Evolutionary conservation across 2,888 invertebrate genomes (phyloP).

Genomic region (Callyntrura sp.): DNA sequence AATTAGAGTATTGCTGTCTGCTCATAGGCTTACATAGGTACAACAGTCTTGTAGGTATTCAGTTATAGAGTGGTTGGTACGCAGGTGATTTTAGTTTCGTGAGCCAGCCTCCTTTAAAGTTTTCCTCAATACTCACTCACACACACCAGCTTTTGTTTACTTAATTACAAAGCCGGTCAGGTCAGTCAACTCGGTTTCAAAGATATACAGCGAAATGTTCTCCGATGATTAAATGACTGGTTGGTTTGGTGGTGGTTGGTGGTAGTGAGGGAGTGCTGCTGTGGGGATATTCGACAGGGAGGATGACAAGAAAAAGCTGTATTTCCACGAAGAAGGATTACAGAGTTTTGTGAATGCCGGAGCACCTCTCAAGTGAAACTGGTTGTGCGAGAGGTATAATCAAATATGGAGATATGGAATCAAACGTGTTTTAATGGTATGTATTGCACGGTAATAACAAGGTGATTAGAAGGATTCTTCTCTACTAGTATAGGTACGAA

Average conservation of each 20-base stretch:
- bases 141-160: background rate
- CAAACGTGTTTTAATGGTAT: constrained; percentile 8
- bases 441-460: constrained; percentile 34
- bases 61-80: background rate
- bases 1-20: background rate
- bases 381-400: background rate
- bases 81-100: background rate
- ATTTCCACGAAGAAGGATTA: constrained; percentile 13
- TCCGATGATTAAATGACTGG: too few species aligned
- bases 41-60: background rate
- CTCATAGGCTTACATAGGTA: background rate
- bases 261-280: background rate
- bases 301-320: constrained; percentile 3
- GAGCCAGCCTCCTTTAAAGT: background rate
- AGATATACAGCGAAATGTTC: background rate
- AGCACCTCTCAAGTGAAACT: constrained; percentile 18
- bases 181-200: constrained; percentile 53
- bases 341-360: background rate
- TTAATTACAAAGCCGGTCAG: constrained; percentile 43
- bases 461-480: background rate
- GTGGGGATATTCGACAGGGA: background rate
- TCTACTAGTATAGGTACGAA: constrained; percentile 1
- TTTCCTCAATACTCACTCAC: background rate
- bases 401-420: constrained; percentile 14
- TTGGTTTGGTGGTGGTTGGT: background rate